Evolutionary conservation across 2,888 invertebrate species (phyloP), one percentile per base, ranked within the genome.

Genomic region (Sesia bembeciformis): DNA sequence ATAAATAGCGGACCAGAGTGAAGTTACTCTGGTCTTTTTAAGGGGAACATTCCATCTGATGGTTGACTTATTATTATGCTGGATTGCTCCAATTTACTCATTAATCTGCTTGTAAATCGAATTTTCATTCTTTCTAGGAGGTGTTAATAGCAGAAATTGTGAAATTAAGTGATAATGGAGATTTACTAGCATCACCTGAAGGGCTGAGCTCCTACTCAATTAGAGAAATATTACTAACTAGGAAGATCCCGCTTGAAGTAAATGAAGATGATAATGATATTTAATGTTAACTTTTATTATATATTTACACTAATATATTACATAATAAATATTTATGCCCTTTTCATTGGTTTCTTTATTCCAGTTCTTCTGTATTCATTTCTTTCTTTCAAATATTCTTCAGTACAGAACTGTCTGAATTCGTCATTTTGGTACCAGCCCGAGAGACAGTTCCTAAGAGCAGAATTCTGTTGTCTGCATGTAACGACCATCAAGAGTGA

Each of bases 351-450:
- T 73, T 92, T 91, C 52, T 91, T 88, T 54, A 95, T 88, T 3
- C 98, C 98, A 51, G 96, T 96, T 69, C 90, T 90, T 73, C 98
- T 91, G 68, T 93, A 98, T 79, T 96, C 94, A 61, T 93, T 92
- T 68, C 98, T 90, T 72, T 97, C 94, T 39, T 92, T 78, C 57
- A 98, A 86, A 84, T 98, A 98, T 70, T 95, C 92, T 65, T 95
- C 90, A 60, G 90, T 94, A 67, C 97, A 97, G 62, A 92, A 76
- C 54, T 92, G 90, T 68, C 90, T 92, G 71, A 98, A 97, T 0
- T 91, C 91, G 60, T 94, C 92, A 83, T 98, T 91, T 58, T 90
- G 70, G 72, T 94, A 98, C 97, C 97, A 97, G 49, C 76, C 83
- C 0, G 89, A 76, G 3, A 96, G 84, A 72, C 97, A 98, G 0